Percentiles rank a stretch among this genome's conserved stretches.
Conservation (phyloP, 1,140 invertebrate genomes). For the Temnothorax nylanderi region DNA sequence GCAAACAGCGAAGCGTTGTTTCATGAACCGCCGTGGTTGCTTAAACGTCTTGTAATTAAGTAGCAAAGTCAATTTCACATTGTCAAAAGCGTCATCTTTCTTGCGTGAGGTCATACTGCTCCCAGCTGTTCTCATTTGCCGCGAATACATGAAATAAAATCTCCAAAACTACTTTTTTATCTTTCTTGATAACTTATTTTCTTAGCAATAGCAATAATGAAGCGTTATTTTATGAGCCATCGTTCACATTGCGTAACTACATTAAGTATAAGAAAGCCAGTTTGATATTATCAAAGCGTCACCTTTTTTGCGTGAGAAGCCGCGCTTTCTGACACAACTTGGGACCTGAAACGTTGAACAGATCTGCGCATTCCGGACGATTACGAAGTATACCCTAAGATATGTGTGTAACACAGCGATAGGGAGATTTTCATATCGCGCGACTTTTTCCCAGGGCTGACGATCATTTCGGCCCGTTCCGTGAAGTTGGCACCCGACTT, state of each 20-base stretch:
- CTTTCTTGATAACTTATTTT: slow-evolving; percentile 3
- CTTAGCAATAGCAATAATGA: not conserved
- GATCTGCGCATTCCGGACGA: not conserved
- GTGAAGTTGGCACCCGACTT: too few relatives aligned
- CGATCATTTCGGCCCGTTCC: not conserved
- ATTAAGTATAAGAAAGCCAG: not conserved
- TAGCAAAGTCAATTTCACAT: not conserved
- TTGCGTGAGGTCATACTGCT: not conserved
- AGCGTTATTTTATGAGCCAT: not conserved
- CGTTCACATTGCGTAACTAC: not conserved
- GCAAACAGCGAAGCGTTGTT: not conserved
- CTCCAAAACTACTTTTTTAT: too few relatives aligned
- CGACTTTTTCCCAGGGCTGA: not conserved
- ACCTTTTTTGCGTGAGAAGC: not conserved
- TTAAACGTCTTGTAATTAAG: not conserved
- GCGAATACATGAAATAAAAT: slow-evolving; percentile 1
- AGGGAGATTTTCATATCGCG: slow-evolving; percentile 19
- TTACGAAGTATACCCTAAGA: not conserved
- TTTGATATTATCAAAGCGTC: not conserved
- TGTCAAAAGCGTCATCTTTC: not conserved
- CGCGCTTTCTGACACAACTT: not conserved
- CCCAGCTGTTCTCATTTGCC: not conserved
- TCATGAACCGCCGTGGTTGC: not conserved
- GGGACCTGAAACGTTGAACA: too few relatives aligned
- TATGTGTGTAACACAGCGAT: slow-evolving; percentile 18